Conservation (phyloP, 1,140 invertebrate species). For the Dufourea novaeangliae region DNA sequence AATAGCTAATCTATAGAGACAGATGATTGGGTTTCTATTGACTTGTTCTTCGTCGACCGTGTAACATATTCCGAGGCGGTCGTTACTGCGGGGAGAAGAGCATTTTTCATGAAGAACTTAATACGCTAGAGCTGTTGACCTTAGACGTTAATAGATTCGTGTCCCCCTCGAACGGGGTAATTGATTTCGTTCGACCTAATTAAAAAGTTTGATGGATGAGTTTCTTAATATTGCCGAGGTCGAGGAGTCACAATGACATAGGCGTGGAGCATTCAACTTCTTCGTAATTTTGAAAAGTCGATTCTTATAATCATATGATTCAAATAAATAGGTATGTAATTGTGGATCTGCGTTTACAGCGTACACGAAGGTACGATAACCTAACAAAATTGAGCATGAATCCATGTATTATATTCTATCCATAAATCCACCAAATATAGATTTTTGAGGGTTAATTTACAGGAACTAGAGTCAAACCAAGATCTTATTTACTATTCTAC, state of each 20-base stretch:
- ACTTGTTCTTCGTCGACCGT: not conserved
- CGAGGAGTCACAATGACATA: not conserved
- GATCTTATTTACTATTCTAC: no score
- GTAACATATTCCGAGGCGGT: not conserved
- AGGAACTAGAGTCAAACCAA: no score
- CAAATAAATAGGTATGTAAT: no score
- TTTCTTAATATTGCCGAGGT: not conserved
- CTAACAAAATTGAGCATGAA: no score
- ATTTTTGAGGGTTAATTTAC: no score
- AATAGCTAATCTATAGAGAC: not conserved
- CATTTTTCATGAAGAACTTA: constrained; percentile 4
- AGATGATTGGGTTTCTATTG: not conserved
- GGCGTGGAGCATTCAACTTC: not conserved
- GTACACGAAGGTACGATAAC: no score
- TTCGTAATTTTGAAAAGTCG: not conserved
- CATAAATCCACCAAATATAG: no score
- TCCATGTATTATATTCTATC: no score
- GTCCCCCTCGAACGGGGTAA: not conserved
- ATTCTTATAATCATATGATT: not conserved
- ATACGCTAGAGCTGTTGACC: not conserved
- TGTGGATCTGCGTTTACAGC: no score
- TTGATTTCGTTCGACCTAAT: constrained; percentile 20
- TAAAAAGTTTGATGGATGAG: constrained; percentile 8
- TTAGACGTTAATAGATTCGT: not conserved
- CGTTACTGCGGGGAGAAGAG: not conserved